Evolutionary conservation across 1,140 invertebrate genomes (phyloP).

Genomic region (Drosophila aff.): DNA sequence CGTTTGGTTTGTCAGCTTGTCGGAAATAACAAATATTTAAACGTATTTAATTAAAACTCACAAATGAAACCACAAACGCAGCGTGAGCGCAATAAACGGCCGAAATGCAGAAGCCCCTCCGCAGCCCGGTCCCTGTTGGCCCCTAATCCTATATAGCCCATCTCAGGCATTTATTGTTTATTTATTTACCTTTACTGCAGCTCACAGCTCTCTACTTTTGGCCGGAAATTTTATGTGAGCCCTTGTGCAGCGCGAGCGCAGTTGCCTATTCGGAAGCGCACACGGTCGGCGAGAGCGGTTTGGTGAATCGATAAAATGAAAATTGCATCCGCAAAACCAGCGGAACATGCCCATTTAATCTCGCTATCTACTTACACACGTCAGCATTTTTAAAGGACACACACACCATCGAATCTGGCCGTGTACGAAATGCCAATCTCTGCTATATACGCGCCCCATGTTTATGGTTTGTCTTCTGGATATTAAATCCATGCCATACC

Average conservation of each 20-base stretch:
- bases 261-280: constrained; percentile 56
- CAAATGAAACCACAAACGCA: constrained; percentile 75
- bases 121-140: background rate
- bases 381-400: constrained; percentile 17
- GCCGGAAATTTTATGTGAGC: constrained; percentile 43
- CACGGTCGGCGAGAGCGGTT: background rate
- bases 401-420: background rate
- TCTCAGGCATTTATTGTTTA: constrained; percentile 67
- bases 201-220: constrained; percentile 32
- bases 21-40: constrained; percentile 81
- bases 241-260: constrained; percentile 14
- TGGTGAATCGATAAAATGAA: constrained; percentile 33
- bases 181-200: constrained; percentile 63
- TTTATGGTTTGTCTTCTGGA: background rate
- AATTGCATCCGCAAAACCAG: constrained; percentile 20
- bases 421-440: background rate
- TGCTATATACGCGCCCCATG: background rate
- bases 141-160: constrained; percentile 9
- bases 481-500: background rate
- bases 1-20: constrained; percentile 56
- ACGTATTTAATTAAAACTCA: constrained; percentile 83
- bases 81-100: constrained; percentile 52
- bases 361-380: constrained; percentile 10
- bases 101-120: constrained; percentile 1
- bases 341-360: constrained; percentile 20